Conservation (phyloP, 2,888 invertebrate genomes). For the Ophonus ardosiacus region DNA sequence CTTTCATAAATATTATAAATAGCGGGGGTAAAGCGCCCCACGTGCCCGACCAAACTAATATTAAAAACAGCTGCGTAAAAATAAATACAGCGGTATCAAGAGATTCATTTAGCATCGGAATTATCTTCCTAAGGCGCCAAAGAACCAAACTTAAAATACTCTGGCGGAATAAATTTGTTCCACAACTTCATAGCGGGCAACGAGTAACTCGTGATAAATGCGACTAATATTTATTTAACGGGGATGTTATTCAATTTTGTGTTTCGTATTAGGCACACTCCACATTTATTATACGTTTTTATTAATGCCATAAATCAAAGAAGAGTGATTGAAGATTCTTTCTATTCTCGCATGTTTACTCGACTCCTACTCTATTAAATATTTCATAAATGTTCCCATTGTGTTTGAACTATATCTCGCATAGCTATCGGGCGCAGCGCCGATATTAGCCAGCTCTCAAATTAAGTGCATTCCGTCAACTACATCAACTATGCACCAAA, state of each 20-base stretch:
- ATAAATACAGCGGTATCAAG: conserved; percentile 55
- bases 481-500: not conserved
- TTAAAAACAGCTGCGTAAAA: conserved; percentile 51
- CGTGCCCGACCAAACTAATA: conserved; percentile 50
- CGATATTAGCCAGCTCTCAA: not conserved
- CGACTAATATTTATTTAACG: conserved; percentile 56
- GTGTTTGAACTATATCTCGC: not conserved
- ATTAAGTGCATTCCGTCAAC: conserved; percentile 26
- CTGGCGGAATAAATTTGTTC: conserved; percentile 55
- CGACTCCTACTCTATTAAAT: not conserved
- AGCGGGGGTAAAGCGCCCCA: conserved; percentile 32
- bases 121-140: conserved; percentile 31
- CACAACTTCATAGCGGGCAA: conserved; percentile 2
- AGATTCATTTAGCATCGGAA: conserved; percentile 50
- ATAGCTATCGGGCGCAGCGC: not conserved
- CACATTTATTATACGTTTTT: conserved; percentile 15
- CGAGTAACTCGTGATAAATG: conserved; percentile 48
- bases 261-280: conserved; percentile 15
- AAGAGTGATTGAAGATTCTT: not conserved
- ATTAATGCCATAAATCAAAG: conserved; percentile 18
- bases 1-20: conserved; percentile 54
- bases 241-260: conserved; percentile 46
- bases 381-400: not conserved
- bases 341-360: not conserved
- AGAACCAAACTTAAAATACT: conserved; percentile 50